phyloP scores from a whole-genome alignment of 2,888 invertebrate genomes.

The Ophion ventricosus region DNA sequence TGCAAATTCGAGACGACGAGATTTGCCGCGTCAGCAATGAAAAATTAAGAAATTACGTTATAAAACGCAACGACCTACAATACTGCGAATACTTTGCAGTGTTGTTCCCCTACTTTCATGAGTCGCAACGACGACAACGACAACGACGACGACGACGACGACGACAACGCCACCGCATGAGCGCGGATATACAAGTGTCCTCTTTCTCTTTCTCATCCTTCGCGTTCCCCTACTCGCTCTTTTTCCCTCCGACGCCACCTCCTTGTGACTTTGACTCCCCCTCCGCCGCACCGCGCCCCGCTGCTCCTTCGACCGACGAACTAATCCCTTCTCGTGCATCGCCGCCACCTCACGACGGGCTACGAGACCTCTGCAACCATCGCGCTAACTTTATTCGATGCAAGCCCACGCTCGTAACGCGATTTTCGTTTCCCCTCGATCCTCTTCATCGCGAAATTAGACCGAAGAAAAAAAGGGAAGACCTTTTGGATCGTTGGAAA shows the following conservation, averaged over 20 bases:
- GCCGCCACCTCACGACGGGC: constrained; percentile 42
- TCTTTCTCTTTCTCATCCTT: constrained; percentile 45
- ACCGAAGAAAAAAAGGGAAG: not conserved
- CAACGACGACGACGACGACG: constrained; percentile 29
- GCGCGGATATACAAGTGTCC: constrained; percentile 40
- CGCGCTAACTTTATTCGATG: constrained; percentile 50
- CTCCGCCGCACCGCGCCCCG: constrained; percentile 36
- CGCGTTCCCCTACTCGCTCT: constrained; percentile 44
- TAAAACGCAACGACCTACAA: constrained; percentile 82
- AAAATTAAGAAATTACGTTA: constrained; percentile 80
- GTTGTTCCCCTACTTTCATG: constrained; percentile 45
- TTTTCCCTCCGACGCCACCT: constrained; percentile 45
- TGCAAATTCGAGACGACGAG: constrained; percentile 6
- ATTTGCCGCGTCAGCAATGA: not conserved
- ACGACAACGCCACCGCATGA: constrained; percentile 42
- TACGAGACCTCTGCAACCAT: constrained; percentile 37
- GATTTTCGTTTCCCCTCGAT: constrained; percentile 45
- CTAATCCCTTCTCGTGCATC: constrained; percentile 56
- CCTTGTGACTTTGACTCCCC: constrained; percentile 53
- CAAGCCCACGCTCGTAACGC: constrained; percentile 50
- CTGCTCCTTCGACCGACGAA: constrained; percentile 59
- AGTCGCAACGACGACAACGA: constrained; percentile 33
- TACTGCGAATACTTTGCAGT: constrained; percentile 77
- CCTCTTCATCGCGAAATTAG: not conserved
- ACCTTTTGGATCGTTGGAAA: not conserved